These are phyloP conservation scores for Diprion similis DNA, from an alignment of 1,140 invertebrate species.

Conservation along the genomic window DNA sequence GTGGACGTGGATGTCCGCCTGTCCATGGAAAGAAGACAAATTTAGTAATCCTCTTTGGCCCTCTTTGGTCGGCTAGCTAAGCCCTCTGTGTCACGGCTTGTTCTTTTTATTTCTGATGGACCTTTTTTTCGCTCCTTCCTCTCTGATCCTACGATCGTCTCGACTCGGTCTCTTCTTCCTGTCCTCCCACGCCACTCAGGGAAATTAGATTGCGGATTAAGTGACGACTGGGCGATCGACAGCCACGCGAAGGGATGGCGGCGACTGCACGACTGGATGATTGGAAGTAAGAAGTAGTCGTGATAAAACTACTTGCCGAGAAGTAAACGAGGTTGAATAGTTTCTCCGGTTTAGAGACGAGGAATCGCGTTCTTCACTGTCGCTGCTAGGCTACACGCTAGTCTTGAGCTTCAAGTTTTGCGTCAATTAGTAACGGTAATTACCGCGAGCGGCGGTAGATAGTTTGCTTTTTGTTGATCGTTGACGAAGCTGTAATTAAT, in stretches of 20 bases:
- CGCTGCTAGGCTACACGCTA: no score
- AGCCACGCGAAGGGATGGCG: conserved; percentile 24
- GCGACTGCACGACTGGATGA: background rate
- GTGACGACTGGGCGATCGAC: conserved; percentile 29
- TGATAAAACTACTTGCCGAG: background rate
- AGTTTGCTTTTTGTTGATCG: conserved; percentile 5
- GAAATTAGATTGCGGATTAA: conserved; percentile 43
- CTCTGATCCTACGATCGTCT: conserved; percentile 26
- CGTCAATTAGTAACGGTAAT: conserved; percentile 2
- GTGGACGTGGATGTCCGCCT: conserved; percentile 13
- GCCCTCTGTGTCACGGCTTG: conserved; percentile 53
- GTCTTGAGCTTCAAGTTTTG: background rate
- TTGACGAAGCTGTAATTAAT: conserved; percentile 14
- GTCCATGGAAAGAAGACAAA: conserved; percentile 44
- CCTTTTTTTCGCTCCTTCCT: conserved; percentile 36
- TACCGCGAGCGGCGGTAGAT: background rate
- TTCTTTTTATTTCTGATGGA: conserved; percentile 30
- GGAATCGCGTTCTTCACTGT: background rate
- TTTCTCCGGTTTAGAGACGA: background rate
- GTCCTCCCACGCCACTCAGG: conserved; percentile 43
- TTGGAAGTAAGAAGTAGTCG: no score
- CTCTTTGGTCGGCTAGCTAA: conserved; percentile 61
- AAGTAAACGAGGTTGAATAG: background rate
- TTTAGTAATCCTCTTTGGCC: conserved; percentile 62
- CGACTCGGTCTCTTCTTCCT: conserved; percentile 23